These are phyloP conservation scores for Enteromius argenteus DNA, from an alignment of 2,797 vertebrate genomes.

Conservation along the genomic window DNA sequence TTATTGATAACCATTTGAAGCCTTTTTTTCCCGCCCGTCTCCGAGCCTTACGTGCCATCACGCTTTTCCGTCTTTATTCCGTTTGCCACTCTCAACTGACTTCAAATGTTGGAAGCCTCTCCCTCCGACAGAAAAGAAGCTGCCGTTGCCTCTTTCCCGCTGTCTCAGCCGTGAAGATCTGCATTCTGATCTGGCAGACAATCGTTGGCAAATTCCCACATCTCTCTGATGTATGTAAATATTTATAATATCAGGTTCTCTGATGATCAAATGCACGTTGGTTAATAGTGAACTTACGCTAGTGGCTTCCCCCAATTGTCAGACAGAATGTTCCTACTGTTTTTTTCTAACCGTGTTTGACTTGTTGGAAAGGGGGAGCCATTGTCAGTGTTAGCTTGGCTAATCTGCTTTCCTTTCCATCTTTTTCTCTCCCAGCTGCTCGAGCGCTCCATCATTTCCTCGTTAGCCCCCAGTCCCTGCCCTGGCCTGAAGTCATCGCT, in stretches of 20 bases:
- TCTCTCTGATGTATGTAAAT: conserved; percentile 78
- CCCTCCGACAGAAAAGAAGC: conserved; percentile 53
- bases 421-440: conserved; percentile 47
- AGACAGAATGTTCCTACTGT: conserved; percentile 22
- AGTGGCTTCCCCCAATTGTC: conserved; percentile 49
- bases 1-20: conserved; percentile 83
- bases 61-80: conserved; percentile 74
- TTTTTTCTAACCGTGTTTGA: conserved; percentile 33
- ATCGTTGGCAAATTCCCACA: conserved; percentile 74
- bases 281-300: conserved; percentile 68
- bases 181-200: conserved; percentile 79
- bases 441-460: conserved; percentile 63
- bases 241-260: conserved; percentile 78
- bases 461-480: conserved; percentile 73
- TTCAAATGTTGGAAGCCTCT: conserved; percentile 72
- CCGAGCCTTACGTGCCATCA: conserved; percentile 70
- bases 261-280: conserved; percentile 79
- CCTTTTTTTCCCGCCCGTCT: conserved; percentile 64
- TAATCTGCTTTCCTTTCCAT: conserved; percentile 54
- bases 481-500: conserved; percentile 74
- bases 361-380: conserved; percentile 14
- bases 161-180: conserved; percentile 61
- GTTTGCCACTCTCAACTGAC: conserved; percentile 76
- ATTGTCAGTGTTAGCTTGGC: conserved; percentile 33
- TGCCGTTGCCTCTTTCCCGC: conserved; percentile 40